Conservation (phyloP, 2,888 invertebrate genomes). For the Conops quadrifasciatus region DNA sequence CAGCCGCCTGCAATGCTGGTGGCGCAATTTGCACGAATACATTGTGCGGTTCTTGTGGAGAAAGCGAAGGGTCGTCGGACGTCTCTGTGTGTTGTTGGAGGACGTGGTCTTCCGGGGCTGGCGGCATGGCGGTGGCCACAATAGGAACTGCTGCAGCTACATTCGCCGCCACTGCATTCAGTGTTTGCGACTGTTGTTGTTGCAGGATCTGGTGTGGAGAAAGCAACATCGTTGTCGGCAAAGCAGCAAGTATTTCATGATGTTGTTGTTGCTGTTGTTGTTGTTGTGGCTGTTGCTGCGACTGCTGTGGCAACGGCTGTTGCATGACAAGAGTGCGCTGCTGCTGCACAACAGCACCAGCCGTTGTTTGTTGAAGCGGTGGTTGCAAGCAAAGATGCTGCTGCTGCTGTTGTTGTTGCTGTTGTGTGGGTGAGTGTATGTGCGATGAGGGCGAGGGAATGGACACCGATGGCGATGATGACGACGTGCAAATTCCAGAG, state of each 20-base stretch:
- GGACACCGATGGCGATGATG: slow-evolving; percentile 63
- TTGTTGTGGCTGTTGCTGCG: slow-evolving; percentile 27
- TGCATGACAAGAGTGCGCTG: slow-evolving; percentile 45
- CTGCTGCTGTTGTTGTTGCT: slow-evolving; percentile 41
- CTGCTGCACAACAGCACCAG: slow-evolving; percentile 39
- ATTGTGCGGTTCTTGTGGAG: slow-evolving; percentile 20
- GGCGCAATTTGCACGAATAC: slow-evolving; percentile 3
- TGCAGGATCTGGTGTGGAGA: slow-evolving; percentile 49
- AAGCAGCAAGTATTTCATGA: slow-evolving; percentile 50
- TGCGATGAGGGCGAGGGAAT: slow-evolving; percentile 62
- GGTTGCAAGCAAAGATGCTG: slow-evolving; percentile 28
- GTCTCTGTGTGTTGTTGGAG: slow-evolving; percentile 24
- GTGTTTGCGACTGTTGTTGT: slow-evolving; percentile 36
- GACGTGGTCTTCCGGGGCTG: slow-evolving; percentile 33
- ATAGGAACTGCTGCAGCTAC: slow-evolving; percentile 28
- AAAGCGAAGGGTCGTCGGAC: slow-evolving; percentile 35
- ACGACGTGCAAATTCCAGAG: slow-evolving; percentile 63
- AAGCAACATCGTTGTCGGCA: slow-evolving; percentile 53
- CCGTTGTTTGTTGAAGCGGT: slow-evolving; percentile 38
- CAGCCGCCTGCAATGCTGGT: neutral
- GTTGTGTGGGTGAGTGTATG: slow-evolving; percentile 60
- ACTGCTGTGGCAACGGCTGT: slow-evolving; percentile 34
- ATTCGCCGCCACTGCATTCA: slow-evolving; percentile 1
- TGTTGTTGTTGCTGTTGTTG: slow-evolving; percentile 43
- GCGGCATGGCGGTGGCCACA: slow-evolving; percentile 34